These are phyloP conservation scores for Hydrochoerus hydrochaeris DNA, from an alignment of 2,113 vertebrate genomes.

Conservation along the genomic window DNA sequence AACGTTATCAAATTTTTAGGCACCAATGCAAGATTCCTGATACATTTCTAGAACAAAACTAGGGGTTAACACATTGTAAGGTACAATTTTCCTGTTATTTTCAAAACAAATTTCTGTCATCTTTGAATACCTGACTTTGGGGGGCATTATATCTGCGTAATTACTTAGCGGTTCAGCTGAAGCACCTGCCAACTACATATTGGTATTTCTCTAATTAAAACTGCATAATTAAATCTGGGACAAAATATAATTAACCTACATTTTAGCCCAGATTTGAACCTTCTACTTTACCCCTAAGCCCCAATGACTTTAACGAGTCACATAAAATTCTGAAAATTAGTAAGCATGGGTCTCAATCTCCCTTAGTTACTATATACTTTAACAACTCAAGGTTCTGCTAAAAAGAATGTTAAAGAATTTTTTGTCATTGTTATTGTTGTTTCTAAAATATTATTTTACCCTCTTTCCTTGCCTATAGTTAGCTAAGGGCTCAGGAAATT, in stretches of 20 bases:
- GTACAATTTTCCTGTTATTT: not conserved
- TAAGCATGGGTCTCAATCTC: not conserved
- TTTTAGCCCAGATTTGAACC: conserved; percentile 43
- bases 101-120: not conserved
- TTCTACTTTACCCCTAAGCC: conserved; percentile 17
- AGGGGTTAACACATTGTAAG: not conserved
- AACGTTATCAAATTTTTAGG: not conserved
- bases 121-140: conserved; percentile 40
- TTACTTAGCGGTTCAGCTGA: conserved; percentile 15
- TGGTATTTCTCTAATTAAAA: conserved; percentile 70
- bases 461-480: not conserved
- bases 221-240: conserved; percentile 54
- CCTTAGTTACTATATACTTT: not conserved
- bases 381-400: not conserved
- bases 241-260: conserved; percentile 65
- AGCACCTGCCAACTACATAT: conserved; percentile 40
- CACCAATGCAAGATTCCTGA: not conserved
- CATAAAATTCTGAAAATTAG: conserved; percentile 34
- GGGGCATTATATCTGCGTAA: conserved; percentile 36
- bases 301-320: not conserved
- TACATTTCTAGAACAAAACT: not conserved
- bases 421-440: not conserved
- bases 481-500: not conserved
- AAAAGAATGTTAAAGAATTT: not conserved
- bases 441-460: not conserved